These are phyloP conservation scores for Euwallacea fornicatus DNA, from an alignment of 1,140 invertebrate species.

Conservation along the genomic window DNA sequence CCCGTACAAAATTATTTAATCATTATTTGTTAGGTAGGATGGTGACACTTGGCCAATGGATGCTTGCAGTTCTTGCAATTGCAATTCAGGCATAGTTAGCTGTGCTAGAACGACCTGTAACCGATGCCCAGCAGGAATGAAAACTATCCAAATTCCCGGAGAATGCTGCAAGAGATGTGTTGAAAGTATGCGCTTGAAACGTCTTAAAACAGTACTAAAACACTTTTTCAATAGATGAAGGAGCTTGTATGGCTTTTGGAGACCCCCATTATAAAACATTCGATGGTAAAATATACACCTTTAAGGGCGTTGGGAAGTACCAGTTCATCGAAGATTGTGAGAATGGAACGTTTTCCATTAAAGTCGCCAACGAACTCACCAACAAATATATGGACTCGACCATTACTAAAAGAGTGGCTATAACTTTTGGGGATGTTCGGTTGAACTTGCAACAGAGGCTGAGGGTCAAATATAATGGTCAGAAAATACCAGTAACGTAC, in stretches of 20 bases:
- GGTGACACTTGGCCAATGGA: constrained; percentile 85
- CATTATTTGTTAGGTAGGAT: constrained; percentile 63
- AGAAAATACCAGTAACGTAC: constrained; percentile 54
- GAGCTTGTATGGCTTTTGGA: constrained; percentile 88
- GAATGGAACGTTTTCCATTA: constrained; percentile 76
- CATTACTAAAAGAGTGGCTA: constrained; percentile 82
- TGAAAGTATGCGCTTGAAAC: constrained; percentile 62
- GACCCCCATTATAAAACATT: constrained; percentile 94
- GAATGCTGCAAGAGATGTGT: constrained; percentile 87
- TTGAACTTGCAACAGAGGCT: constrained; percentile 87
- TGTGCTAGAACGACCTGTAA: constrained; percentile 79
- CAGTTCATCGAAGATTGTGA: constrained; percentile 80
- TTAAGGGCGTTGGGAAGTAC: constrained; percentile 91
- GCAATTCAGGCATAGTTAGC: constrained; percentile 74
- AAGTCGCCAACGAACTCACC: constrained; percentile 80
- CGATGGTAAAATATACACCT: constrained; percentile 88
- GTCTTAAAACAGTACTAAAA: not conserved
- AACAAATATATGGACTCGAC: constrained; percentile 69
- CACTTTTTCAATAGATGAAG: constrained; percentile 62
- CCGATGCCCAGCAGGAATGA: constrained; percentile 72
- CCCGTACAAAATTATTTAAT: constrained; percentile 35
- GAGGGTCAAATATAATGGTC: constrained; percentile 83
- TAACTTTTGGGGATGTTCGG: constrained; percentile 72
- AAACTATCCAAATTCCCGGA: constrained; percentile 68
- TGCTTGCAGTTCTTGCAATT: constrained; percentile 82